Evolutionary conservation across 2,797 vertebrate genomes (phyloP), one percentile per base, ranked within the genome.

Genomic region (Sebastes matsubarae): DNA sequence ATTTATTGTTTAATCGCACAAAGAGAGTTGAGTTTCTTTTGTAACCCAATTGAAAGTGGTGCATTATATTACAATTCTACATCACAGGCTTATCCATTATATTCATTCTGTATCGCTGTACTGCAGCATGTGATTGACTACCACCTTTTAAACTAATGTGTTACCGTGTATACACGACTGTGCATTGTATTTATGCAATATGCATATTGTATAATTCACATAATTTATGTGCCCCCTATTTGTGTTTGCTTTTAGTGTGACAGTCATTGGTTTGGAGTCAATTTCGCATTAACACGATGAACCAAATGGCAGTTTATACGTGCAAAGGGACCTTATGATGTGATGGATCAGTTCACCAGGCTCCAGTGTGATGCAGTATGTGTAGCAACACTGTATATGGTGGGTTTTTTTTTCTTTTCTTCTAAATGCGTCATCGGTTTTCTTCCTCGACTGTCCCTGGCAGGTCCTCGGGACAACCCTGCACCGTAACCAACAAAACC

Each of bases 141-240:
- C 90, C 85, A 87, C 85, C 87, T 91, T 90, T 92, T 86, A 92
- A 75, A 77, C 72, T 84, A 91, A 88, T 88, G 75, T 72, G 42
- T 58, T 72, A 57, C 75, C 9, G 79, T 82, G 68, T 64, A 72
- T 83, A 64, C 68, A 68, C 69, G 66, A 52, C 75, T 65, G 46
- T 60, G 61, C 74, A 82, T 83, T 87, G 85, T 88, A 79, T 92
- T 88, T 90, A 87, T 91, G 58, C 85, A 82, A 86, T 84, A 75
- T 75, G 77, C 80, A 82, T 85, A 81, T 87, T 75, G 79, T 81
- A 50, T 78, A 77, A 80, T 75, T 80, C 72, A 72, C 72, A 67
- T 83, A 89, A 92, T 87, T 88, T 83, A 89, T 86, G 67, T 83
- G 25, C 29, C 22, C 18, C 54, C 30, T 77, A n/a, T 80, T 84